Evolutionary conservation across 1,140 invertebrate species (phyloP), one percentile per base, ranked within the genome.

Genomic region (Parasteatoda tepidariorum): DNA sequence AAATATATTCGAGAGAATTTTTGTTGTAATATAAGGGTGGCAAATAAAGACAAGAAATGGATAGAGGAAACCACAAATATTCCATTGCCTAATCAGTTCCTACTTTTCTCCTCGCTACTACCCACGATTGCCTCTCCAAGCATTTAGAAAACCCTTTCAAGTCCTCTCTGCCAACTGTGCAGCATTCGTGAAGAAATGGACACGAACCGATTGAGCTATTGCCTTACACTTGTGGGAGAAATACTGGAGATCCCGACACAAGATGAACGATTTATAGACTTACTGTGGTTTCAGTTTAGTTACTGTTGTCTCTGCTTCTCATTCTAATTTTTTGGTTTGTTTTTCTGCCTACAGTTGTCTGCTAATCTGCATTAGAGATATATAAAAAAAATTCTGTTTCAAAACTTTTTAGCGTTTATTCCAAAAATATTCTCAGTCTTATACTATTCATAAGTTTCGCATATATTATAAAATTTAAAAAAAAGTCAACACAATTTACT

Each of bases 221-320:
- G 5, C 55, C 55, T n/a, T 59, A n/a, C 5, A 24, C 18, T 59
- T 59, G 55, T 9, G 18, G 55, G 55, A 59, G 18, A 59, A 5
- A 59, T 59, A 59, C 22, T 59, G n/a, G 22, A 59, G 22, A 59
- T 18, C n/a, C n/a, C n/a, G n/a, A n/a, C 55, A 59, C 18, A 59
- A 24, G 55, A n/a, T 59, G 55, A 59, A 59, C 18, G 55, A 59
- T 59, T 59, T n/a, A 59, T n/a, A n/a, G n/a, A n/a, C n/a, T n/a
- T n/a, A n/a, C 22, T n/a, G 55, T 4, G 15, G 15, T 59, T 59
- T 18, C 5, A 59, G 55, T 59, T 59, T 59, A 5, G 4, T 59
- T 59, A n/a, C n/a, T n/a, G 5, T 5, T 59, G 55, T 59, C 13
- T 13, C 5, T 41, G 38, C 13, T 13, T 9, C 22, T 59, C 18